Evolutionary conservation across 92 coral and sea anemone species (phyloP).

Genomic region (Actinernus sp.): DNA sequence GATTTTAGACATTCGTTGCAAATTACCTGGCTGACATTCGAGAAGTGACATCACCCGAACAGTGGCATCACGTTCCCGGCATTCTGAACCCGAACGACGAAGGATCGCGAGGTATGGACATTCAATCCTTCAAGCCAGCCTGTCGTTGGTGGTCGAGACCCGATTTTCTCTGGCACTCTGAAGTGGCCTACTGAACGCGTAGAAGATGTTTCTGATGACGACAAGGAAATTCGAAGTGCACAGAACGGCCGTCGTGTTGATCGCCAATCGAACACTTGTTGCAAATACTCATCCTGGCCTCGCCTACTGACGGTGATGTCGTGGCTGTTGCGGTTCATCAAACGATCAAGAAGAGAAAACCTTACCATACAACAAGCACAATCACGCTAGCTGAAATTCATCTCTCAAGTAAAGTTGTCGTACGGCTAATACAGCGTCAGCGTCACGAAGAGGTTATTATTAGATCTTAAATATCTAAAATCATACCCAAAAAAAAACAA

Average conservation of each 20-base stretch:
- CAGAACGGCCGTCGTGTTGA: too few relatives aligned
- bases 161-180: slow-evolving; percentile 36
- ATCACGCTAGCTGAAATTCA: slow-evolving; percentile 40
- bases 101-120: slow-evolving; percentile 55
- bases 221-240: slow-evolving; percentile 41
- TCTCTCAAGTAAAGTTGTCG: slow-evolving; percentile 33
- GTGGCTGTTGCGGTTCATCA: slow-evolving; percentile 55
- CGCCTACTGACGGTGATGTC: slow-evolving; percentile 53
- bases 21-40: slow-evolving; percentile 10
- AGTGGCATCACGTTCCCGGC: slow-evolving; percentile 20
- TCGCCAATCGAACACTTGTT: too few relatives aligned
- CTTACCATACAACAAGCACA: slow-evolving; percentile 1
- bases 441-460: slow-evolving; percentile 43
- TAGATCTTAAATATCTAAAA: too few relatives aligned
- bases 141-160: slow-evolving; percentile 60
- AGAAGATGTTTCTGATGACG: slow-evolving; percentile 40
- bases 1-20: slow-evolving; percentile 9
- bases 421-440: slow-evolving; percentile 40
- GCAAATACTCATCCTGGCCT: slow-evolving; percentile 63
- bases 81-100: slow-evolving; percentile 40
- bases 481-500: too few relatives aligned
- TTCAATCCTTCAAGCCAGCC: slow-evolving; percentile 12
- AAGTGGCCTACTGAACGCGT: slow-evolving; percentile 40
- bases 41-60: slow-evolving; percentile 1
- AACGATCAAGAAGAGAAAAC: slow-evolving; percentile 14